Evolutionary conservation across 2,797 vertebrate species (phyloP).

Genomic region (Centropyge bicolor): DNA sequence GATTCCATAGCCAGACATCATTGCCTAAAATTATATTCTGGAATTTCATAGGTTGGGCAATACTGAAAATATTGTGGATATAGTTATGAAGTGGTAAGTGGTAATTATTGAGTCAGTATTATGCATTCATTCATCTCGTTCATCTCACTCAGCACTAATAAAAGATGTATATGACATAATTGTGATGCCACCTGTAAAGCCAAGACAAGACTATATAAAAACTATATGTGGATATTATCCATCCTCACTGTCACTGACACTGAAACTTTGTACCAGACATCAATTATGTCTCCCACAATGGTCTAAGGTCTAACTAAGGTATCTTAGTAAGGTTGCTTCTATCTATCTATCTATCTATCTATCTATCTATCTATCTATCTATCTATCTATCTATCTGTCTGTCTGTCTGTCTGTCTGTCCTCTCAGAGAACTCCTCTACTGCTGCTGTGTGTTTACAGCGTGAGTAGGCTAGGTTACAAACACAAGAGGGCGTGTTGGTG

Average conservation of each 20-base stretch:
- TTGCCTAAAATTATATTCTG: not conserved
- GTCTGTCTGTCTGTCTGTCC: not conserved
- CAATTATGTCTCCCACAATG: too few species aligned
- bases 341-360: slow-evolving; percentile 5
- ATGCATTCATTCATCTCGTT: too few species aligned
- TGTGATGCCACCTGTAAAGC: too few species aligned
- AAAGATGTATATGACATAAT: not conserved
- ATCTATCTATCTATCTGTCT: not conserved
- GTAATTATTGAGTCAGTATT: too few species aligned
- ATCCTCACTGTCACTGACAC: too few species aligned
- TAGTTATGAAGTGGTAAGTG: too few species aligned
- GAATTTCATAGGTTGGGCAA: not conserved
- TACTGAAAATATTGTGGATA: not conserved
- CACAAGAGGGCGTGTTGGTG: slow-evolving; percentile 85
- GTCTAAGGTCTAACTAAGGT: too few species aligned
- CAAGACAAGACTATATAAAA: too few species aligned
- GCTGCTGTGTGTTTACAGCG: slow-evolving; percentile 20
- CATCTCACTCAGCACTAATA: too few species aligned
- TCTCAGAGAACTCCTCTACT: not conserved
- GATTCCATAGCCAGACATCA: too few species aligned
- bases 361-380: not conserved
- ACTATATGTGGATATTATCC: too few species aligned
- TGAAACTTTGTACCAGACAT: too few species aligned
- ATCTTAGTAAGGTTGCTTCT: not conserved
- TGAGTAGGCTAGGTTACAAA: slow-evolving; percentile 48